These are phyloP conservation scores for Akabosia matsudoensis DNA, from an alignment of 1,140 invertebrate species.

Conservation along the genomic window DNA sequence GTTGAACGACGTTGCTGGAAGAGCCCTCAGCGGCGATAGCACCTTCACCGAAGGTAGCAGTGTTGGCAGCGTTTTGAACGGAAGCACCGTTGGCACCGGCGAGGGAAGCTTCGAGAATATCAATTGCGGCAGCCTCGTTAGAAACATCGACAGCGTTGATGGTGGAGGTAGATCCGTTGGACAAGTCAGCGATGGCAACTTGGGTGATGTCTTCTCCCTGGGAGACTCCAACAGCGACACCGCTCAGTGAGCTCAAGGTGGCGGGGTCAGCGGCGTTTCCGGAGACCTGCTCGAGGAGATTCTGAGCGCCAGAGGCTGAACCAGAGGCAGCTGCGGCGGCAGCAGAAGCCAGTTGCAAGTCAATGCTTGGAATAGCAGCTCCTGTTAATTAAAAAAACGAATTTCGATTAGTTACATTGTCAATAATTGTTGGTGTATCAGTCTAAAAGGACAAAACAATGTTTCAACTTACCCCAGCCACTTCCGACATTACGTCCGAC, in stretches of 20 bases:
- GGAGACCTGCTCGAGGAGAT: neutral
- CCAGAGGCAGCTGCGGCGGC: neutral
- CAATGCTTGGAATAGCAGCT: neutral
- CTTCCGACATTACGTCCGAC: neutral
- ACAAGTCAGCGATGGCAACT: neutral
- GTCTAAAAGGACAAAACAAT: neutral
- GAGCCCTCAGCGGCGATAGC: neutral
- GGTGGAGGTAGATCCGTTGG: neutral
- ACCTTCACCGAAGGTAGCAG: neutral
- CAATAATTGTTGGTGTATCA: neutral
- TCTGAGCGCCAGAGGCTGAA: neutral
- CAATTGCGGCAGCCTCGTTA: neutral
- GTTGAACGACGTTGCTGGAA: neutral
- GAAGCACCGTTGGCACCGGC: neutral
- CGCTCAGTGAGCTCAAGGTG: neutral
- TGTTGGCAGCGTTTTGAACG: neutral
- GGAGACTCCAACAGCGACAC: neutral
- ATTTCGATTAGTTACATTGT: neutral
- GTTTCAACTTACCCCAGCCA: neutral
- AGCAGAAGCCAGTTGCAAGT: neutral
- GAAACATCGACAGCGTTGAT: neutral
- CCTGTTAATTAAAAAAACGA: neutral
- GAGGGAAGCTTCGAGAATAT: neutral
- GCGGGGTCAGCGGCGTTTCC: neutral
- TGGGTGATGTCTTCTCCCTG: neutral